Evolutionary conservation across 2,888 invertebrate genomes (phyloP), one percentile per base, ranked within the genome.

Genomic region (Cephus pulcher): DNA sequence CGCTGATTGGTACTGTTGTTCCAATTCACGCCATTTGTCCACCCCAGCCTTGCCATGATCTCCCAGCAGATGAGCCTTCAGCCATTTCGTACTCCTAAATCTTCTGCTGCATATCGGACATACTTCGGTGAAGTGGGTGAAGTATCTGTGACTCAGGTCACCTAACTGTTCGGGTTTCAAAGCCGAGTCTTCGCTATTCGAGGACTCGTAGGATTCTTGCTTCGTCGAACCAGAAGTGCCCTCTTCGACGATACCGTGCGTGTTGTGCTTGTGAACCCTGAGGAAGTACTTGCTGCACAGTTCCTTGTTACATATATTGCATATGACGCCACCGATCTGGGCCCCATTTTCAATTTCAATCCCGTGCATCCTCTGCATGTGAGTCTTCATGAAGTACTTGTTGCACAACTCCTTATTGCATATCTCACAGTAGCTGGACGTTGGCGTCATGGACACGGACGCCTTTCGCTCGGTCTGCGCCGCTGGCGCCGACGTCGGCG

Each of bases 331-430:
- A 11, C 98, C 98, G 69, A 98, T 96, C 91, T 97, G 97, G 68
- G 97, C 96, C 33, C 97, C 97, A 88, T 97, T 97, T 92, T 98
- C 97, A 75, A 98, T 96, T 90, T 97, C 97, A 87, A 98, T 98
- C 73, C 98, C 98, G 92, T 98, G 99, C 97, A 99, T 99, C 90
- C 98, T 96, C 90, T 98, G 96, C 98, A 99, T 99, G 93, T 99
- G 99, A 1, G 99, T 99, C 91, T 99, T 98, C 96, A 99, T 97
- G 92, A 99, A 99, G 92, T 99, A 99, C 92, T 99, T 99, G 93
- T 99, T 99, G 93, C 99, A 99, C 86, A 99, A 93, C 92, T 99
- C 98, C 92, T 99, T 99, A 93, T 99, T 98, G 92, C 99, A 99
- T 83, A 99, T 98, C 91, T 98, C 98, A 91, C 99, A 99, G 91